Evolutionary conservation across 30 jellyfish, hydroid and myxozoan species (phyloP), one percentile per base, ranked within the genome.

Genomic region (Sanderia malayensis): DNA sequence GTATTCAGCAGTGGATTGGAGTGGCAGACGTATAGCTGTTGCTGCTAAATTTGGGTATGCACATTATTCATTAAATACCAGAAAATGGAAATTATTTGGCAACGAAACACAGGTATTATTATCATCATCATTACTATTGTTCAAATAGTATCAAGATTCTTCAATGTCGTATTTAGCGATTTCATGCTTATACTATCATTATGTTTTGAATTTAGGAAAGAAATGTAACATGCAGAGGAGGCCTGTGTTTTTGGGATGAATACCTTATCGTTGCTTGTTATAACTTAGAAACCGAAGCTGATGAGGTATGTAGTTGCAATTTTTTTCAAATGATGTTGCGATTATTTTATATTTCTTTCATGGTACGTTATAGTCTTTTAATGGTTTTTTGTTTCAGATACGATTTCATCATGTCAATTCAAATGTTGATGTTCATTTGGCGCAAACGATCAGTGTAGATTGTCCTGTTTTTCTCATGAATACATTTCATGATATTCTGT

Each of bases 11-110:
- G 73, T 91, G 17, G 93, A 80, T 61, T 58, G 80, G 74, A 47
- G 46, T 30, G 92, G 96, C 30, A 72, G 78, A 31, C 65, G 80
- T 34, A 45, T 91, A 66, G 98, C 98, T 67, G 94, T 91, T 23
- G 98, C 98, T 30, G 98, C 96, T 2, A 79, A 78, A 28, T 71
- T 55, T 67, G 98, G 98, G 9, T 91, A 91, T 66, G 96, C 98
- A 0, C 90, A 76, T 63, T 91, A 69, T 67, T 84, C 98, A 34
- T 68, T 91, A 55, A 76, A 53, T n/a, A 53, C 87, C 18, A 70
- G 98, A 49, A 91, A 84, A 68, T 91, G 98, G 98, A 91, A 83
- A 59, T 31, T 91, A 49, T 91, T 91, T 79, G 98, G 98, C n/a
- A 91, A 83, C 41, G 96, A 83, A 67, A 83, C 96, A 13, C 98